Conservation (phyloP, 2,113 vertebrate species). For the Melanocharis versteri region DNA sequence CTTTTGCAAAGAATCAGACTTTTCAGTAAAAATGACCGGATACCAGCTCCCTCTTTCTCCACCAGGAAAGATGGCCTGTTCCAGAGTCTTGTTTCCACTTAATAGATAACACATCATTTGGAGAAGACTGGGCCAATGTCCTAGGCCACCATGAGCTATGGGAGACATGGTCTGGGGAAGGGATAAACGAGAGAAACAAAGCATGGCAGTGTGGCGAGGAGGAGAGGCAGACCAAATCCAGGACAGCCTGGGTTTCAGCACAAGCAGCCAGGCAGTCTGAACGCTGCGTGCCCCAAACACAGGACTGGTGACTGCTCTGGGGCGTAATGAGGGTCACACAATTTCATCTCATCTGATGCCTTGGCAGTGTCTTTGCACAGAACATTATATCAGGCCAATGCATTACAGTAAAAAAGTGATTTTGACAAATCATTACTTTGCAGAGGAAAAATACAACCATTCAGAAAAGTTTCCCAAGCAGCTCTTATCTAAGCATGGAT, state of each 20-base stretch:
- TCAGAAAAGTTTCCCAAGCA: neutral
- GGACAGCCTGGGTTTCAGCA: neutral
- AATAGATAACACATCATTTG: neutral
- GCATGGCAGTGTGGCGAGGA: neutral
- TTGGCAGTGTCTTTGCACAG: neutral
- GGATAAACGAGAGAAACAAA: neutral
- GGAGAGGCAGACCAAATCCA: neutral
- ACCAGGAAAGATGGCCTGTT: neutral
- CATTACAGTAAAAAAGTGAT: neutral
- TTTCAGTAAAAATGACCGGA: neutral
- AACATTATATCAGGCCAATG: neutral
- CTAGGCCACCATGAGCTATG: neutral
- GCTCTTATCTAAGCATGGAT: neutral
- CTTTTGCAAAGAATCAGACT: neutral
- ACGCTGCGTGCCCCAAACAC: rapidly evolving
- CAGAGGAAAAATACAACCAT: neutral
- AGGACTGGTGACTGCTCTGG: neutral
- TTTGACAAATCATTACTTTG: neutral
- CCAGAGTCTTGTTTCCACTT: neutral
- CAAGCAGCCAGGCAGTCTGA: neutral
- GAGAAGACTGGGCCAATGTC: neutral
- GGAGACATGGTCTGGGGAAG: neutral
- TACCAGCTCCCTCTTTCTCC: neutral
- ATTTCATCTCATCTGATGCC: neutral
- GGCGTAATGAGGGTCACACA: neutral